Conservation (phyloP, 2,113 vertebrate species). For the Trematomus loennbergii region DNA sequence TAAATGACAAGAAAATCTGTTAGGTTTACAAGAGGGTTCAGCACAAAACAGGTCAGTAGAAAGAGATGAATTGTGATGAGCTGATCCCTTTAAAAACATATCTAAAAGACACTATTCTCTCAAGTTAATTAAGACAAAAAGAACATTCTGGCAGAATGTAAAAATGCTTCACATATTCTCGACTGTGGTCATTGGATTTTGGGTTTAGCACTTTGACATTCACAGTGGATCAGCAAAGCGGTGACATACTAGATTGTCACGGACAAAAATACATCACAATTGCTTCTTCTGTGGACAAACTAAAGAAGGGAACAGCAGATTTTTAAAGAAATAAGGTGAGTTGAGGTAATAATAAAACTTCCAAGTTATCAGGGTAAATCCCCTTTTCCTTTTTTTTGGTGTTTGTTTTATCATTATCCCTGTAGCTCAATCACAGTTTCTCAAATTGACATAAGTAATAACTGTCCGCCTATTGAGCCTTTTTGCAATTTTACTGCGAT, state of each 20-base stretch:
- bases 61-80: neutral
- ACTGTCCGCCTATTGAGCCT: neutral
- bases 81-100: neutral
- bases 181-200: no score
- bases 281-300: neutral
- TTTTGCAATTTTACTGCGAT: neutral
- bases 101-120: neutral
- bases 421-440: neutral
- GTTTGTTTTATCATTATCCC: neutral
- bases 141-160: no score
- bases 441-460: neutral
- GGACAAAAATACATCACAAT: neutral
- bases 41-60: neutral
- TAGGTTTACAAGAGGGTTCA: neutral
- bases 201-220: no score
- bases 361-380: neutral
- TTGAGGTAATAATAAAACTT: neutral
- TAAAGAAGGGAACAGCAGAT: neutral
- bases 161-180: no score
- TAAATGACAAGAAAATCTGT: conserved; percentile 15
- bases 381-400: no score
- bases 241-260: neutral
- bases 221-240: neutral
- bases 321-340: neutral
- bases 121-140: neutral